Conservation (phyloP, 2,113 vertebrate species). For the Spheniscus mendiculus region DNA sequence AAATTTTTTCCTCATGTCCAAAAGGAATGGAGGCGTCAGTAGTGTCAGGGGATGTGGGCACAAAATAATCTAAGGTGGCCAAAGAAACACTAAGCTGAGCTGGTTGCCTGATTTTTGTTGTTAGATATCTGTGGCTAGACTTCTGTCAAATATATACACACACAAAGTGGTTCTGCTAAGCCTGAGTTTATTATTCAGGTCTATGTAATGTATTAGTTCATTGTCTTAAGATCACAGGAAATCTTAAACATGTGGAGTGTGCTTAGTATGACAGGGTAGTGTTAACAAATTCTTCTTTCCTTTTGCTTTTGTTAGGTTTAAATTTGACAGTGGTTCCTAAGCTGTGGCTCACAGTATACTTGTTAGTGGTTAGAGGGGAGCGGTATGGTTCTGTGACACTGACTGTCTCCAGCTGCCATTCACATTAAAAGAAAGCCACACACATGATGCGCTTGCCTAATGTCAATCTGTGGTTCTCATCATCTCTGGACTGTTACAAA, state of each 20-base stretch:
- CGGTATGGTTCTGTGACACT: not conserved
- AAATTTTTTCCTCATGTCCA: too few relatives aligned
- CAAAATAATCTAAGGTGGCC: not conserved
- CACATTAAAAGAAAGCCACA: not conserved
- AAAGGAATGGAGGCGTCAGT: not conserved
- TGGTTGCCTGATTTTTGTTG: not conserved
- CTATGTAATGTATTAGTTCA: not conserved
- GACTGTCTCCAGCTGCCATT: not conserved
- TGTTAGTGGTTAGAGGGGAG: not conserved
- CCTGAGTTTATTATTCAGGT: not conserved
- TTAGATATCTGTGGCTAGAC: not conserved
- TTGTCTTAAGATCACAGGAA: not conserved
- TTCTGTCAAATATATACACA: not conserved
- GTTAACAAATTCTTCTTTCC: not conserved
- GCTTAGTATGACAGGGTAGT: not conserved
- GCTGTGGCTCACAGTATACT: not conserved
- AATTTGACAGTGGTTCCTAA: not conserved
- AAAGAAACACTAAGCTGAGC: not conserved
- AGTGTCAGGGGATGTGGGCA: not conserved
- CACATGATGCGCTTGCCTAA: not conserved
- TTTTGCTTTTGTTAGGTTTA: not conserved
- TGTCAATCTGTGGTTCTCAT: not conserved
- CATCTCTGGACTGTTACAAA: not conserved
- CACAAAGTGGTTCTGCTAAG: not conserved
- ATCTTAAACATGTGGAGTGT: not conserved